Evolutionary conservation across 2,113 vertebrate genomes (phyloP).

Genomic region (Calonectris borealis): DNA sequence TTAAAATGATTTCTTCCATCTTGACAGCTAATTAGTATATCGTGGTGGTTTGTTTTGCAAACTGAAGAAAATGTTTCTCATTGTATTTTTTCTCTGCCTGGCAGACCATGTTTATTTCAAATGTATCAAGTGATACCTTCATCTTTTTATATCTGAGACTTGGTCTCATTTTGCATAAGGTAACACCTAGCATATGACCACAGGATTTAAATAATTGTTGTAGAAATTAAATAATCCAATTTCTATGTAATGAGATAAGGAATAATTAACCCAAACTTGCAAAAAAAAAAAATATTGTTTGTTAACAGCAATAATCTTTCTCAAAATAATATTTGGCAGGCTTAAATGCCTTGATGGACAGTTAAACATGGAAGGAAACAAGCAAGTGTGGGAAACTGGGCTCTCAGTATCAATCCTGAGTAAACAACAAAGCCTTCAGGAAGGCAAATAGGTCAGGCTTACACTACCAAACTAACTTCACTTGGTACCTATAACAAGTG

Average conservation of each 20-base stretch:
- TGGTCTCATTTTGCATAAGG: not conserved
- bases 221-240: not conserved
- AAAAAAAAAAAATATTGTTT: not conserved
- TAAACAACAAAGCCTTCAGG: not conserved
- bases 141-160: not conserved
- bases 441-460: not conserved
- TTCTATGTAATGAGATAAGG: not conserved
- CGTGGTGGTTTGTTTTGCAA: not conserved
- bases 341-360: not conserved
- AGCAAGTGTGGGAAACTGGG: not conserved
- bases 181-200: not conserved
- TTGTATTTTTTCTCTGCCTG: not conserved
- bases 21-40: not conserved
- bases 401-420: not conserved
- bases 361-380: not conserved
- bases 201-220: not conserved
- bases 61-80: not conserved
- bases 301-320: not conserved
- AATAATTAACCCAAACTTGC: not conserved
- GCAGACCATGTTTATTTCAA: not conserved
- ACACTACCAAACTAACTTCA: not conserved
- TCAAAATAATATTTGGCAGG: not conserved
- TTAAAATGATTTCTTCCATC: not conserved
- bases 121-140: not conserved
- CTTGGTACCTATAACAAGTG: not conserved